These are phyloP conservation scores for Pasiphila rectangulata DNA, from an alignment of 2,888 invertebrate genomes.

Conservation along the genomic window DNA sequence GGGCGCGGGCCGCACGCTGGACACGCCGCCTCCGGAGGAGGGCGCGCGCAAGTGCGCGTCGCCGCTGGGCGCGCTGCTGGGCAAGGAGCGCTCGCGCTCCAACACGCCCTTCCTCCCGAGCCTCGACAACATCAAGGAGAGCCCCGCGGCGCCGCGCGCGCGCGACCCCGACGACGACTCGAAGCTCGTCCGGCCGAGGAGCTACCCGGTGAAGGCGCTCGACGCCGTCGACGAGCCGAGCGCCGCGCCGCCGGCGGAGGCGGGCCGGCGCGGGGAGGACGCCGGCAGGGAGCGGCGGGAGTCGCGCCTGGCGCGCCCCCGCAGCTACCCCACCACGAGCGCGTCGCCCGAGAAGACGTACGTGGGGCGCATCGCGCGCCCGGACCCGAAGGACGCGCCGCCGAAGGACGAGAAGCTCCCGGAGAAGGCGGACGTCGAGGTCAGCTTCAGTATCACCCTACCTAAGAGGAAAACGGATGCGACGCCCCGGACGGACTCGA, in stretches of 20 bases:
- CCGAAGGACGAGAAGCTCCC: constrained; percentile 40
- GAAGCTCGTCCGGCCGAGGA: constrained; percentile 78
- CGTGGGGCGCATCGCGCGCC: constrained; percentile 52
- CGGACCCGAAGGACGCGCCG: constrained; percentile 44
- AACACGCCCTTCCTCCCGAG: constrained; percentile 76
- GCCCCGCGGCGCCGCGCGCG: constrained; percentile 38
- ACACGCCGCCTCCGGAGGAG: constrained; percentile 45
- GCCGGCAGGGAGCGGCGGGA: constrained; percentile 55
- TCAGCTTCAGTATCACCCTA: constrained; percentile 71
- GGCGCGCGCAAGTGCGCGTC: constrained; percentile 62
- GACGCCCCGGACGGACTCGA: constrained; percentile 41
- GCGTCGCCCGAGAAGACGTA: constrained; percentile 69
- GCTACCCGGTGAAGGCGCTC: constrained; percentile 77
- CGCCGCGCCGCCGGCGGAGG: constrained; percentile 42
- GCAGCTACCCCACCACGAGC: constrained; percentile 81
- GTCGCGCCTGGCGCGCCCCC: constrained; percentile 78
- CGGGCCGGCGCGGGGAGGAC: constrained; percentile 33
- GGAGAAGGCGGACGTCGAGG: constrained; percentile 68
- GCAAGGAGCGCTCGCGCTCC: constrained; percentile 71
- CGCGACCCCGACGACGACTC: constrained; percentile 60
- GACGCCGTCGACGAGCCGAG: constrained; percentile 54
- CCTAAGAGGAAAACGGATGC: constrained; percentile 56
- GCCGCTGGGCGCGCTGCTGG: constrained; percentile 51
- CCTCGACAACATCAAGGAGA: constrained; percentile 73
- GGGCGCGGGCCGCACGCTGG: constrained; percentile 39